A percentile compares a stretch with the other conserved stretches of the same genome.
phyloP scores from a whole-genome alignment of 2,797 vertebrate genomes.

The Catostomus latipinnis region DNA sequence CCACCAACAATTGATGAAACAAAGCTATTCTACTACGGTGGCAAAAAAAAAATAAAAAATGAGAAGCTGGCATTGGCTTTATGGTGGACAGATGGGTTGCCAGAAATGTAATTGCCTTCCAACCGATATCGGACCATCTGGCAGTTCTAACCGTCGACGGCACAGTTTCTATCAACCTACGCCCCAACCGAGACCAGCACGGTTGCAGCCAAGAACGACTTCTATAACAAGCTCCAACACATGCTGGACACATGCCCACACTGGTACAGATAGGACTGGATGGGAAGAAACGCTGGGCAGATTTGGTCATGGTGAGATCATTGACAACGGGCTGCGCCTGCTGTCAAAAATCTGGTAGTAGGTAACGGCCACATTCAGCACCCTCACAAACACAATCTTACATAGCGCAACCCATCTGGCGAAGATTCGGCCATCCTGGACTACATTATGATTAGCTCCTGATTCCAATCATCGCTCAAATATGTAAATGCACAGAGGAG shows the following conservation, averaged over 20 bases:
- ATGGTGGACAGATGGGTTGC: neutral
- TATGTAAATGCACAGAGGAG: neutral
- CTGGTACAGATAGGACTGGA: neutral
- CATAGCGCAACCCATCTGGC: neutral
- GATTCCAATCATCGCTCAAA: neutral
- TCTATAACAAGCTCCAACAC: neutral
- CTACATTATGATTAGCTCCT: neutral
- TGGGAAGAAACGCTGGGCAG: slow-evolving; percentile 4
- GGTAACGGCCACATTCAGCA: neutral
- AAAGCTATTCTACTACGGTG: neutral
- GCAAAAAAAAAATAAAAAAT: neutral
- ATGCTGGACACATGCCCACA: neutral
- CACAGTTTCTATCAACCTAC: neutral
- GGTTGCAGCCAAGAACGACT: neutral
- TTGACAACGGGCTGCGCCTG: neutral
- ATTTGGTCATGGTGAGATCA: neutral
- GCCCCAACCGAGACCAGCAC: neutral
- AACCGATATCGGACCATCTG: neutral
- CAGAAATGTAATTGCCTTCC: neutral
- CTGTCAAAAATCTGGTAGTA: neutral
- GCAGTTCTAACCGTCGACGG: neutral
- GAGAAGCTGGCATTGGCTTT: neutral
- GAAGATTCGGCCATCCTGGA: neutral
- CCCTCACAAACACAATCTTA: neutral
- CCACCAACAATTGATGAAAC: neutral